Base-by-base conservation (phyloP, 2,797 vertebrate genomes). In the Sebastiscus albofasciatus region DNA sequence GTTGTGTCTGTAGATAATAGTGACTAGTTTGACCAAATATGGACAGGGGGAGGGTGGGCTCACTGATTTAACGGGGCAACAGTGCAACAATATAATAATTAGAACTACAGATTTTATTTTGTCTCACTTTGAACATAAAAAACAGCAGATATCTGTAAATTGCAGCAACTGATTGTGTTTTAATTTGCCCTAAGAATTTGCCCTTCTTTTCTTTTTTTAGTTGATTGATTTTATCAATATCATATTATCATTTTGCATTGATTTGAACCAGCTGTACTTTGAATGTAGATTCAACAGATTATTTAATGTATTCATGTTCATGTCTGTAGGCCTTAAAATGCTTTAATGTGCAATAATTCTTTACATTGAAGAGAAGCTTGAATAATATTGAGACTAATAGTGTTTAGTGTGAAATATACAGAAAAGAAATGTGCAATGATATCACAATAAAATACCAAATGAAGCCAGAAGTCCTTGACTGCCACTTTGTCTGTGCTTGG, bases 261-360 rank as follows among this genome's bases (percentile, higher is more conserved):
- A 12, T 22, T 79, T 66, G 13, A 67, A 68, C 4, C n/a, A 26
- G 36, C 36, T 69, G 12, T 65, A 39, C 2, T 60, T 80, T 80
- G 14, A 84, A 81, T 60, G 49, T 67, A 80, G 3, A 82, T 55
- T 33, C 4, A 67, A 16, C 39, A 26, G 2, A 18, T 52, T 52
- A 59, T 81, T 73, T 70, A 29, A 56, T 81, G 55, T 75, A 60
- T 83, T 71, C 82, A 9, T 83, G 20, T 29, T 16, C 8, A 61
- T 72, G n/a, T 64, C 14, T 78, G 3, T 64, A 10, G 72, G 29
- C 36, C 56, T 59, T 70, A n/a, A 58, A 74, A 29, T 74, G 20
- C 8, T 61, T 42, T 69, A 58, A 71, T 65, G 79, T 90, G 79
- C 84, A 90, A 91, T 92, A 72, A 34, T 56, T 71, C 3, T 83